Percentiles rank a stretch among this genome's conserved stretches.
Conservation (phyloP, 92 coral and sea anemone genomes). For the Nematostella vectensis region DNA sequence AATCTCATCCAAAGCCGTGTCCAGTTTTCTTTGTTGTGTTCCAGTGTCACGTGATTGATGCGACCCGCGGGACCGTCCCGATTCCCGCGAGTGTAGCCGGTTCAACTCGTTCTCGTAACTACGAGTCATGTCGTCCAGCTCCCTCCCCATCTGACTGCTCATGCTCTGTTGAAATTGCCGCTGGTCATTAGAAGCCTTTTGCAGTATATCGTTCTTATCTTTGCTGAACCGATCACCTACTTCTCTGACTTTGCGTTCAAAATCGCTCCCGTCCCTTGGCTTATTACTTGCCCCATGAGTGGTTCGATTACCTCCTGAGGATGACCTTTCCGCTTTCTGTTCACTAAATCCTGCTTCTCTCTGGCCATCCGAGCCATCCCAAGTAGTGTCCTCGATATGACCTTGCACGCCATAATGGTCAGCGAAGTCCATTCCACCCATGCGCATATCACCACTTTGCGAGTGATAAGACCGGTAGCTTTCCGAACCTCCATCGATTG, state of each 20-base stretch:
- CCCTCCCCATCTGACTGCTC: conserved; percentile 25
- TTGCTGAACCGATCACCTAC: conserved; percentile 23
- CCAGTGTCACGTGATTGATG: neutral
- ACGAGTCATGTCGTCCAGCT: conserved; percentile 14
- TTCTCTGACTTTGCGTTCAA: conserved; percentile 29
- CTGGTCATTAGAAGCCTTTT: conserved; percentile 47
- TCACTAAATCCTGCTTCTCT: no score
- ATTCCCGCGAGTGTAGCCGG: conserved; percentile 3
- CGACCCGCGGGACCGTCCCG: neutral
- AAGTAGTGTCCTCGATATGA: no score
- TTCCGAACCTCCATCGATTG: no score
- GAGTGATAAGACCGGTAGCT: no score
- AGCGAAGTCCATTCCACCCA: no score
- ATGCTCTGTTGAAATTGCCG: conserved; percentile 42
- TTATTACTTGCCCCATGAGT: neutral
- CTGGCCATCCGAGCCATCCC: no score
- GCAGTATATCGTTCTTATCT: conserved; percentile 29
- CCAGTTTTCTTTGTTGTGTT: conserved; percentile 30
- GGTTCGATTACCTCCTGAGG: neutral
- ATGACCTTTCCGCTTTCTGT: no score
- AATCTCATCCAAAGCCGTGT: conserved; percentile 38
- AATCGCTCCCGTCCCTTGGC: conserved; percentile 9
- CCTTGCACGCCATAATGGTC: no score
- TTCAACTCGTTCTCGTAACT: conserved; percentile 23
- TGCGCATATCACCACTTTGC: no score